phyloP scores from a whole-genome alignment of 2,888 invertebrate species.

The Eristalis tenax region DNA sequence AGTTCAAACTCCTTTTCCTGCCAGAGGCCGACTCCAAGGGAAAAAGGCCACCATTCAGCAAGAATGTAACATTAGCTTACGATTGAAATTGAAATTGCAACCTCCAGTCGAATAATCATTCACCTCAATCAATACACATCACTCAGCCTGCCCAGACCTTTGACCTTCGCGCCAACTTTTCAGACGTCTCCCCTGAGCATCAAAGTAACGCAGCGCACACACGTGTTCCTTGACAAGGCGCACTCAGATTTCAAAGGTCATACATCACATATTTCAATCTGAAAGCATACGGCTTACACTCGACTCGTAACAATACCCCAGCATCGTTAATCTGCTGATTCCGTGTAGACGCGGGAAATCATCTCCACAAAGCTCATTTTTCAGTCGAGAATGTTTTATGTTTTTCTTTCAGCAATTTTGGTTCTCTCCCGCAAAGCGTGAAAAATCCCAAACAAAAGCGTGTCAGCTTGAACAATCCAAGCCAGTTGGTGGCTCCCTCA shows the following conservation, averaged over 20 bases:
- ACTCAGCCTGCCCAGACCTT: not conserved
- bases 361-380: not conserved
- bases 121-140: not conserved
- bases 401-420: not conserved
- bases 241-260: not conserved
- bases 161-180: not conserved
- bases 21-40: no score
- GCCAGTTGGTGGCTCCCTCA: constrained; percentile 59
- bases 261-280: not conserved
- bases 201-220: not conserved
- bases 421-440: not conserved
- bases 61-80: no score
- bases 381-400: not conserved
- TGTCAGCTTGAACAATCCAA: constrained; percentile 45
- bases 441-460: constrained; percentile 33
- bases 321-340: not conserved
- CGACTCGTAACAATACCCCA: not conserved
- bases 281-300: not conserved
- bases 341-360: not conserved
- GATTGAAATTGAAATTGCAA: not conserved
- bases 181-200: not conserved
- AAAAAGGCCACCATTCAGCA: no score
- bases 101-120: not conserved
- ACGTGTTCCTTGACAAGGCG: not conserved
- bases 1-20: no score